Evolutionary conservation across 2,888 invertebrate genomes (phyloP).

Genomic region (Meta bourneti): DNA sequence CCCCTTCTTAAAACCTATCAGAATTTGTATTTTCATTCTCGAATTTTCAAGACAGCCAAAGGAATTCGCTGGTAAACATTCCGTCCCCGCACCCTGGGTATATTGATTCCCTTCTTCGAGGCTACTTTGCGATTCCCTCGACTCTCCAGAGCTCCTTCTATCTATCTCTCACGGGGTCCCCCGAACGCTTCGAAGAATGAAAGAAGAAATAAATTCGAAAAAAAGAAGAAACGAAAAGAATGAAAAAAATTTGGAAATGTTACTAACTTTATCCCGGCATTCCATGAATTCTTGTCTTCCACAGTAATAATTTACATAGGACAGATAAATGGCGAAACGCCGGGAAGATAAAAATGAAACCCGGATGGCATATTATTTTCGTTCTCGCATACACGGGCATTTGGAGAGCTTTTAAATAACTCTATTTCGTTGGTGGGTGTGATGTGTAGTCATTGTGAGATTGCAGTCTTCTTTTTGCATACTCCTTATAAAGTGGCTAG

Average conservation of each 20-base stretch:
- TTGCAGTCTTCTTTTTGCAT: slow-evolving; percentile 10
- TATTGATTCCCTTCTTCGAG: slow-evolving; percentile 59
- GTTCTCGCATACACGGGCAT: slow-evolving; percentile 16
- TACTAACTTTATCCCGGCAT: slow-evolving; percentile 73
- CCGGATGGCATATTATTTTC: slow-evolving; percentile 55
- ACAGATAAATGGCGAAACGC: slow-evolving; percentile 67
- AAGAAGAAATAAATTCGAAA: neutral
- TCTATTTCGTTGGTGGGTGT: slow-evolving; percentile 18
- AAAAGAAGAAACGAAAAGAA: neutral
- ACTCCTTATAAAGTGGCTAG: neutral
- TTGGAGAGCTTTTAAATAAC: slow-evolving; percentile 66
- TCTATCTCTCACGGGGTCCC: neutral
- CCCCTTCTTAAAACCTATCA: slow-evolving; percentile 60
- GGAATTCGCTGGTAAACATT: slow-evolving; percentile 69
- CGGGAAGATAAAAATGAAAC: slow-evolving; percentile 64
- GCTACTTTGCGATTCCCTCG: slow-evolving; percentile 44
- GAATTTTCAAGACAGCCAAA: slow-evolving; percentile 59
- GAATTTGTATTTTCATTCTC: slow-evolving; percentile 67
- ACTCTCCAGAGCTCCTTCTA: neutral
- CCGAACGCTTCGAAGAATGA: slow-evolving; percentile 39
- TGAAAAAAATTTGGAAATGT: slow-evolving; percentile 53
- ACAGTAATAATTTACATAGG: slow-evolving; percentile 70
- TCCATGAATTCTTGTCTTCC: slow-evolving; percentile 68
- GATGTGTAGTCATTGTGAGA: slow-evolving; percentile 40
- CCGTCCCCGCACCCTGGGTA: slow-evolving; percentile 27